phyloP scores from a whole-genome alignment of 2,797 vertebrate genomes.

The Chromobotia macracanthus region DNA sequence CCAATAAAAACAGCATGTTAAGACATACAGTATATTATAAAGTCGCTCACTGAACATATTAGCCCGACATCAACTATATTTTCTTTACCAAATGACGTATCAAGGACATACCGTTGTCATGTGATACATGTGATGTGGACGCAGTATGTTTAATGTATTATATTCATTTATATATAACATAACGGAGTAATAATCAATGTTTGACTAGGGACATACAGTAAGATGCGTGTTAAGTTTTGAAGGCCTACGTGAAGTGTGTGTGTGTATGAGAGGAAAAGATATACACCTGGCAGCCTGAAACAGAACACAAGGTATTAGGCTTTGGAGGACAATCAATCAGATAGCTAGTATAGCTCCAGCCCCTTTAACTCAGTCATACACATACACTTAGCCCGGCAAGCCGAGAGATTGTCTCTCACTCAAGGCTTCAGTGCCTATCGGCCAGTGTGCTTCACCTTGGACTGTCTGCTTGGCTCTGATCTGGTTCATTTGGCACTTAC shows the following conservation, averaged over 20 bases:
- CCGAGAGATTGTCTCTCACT: conserved; percentile 65
- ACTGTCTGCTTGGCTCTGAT: conserved; percentile 58
- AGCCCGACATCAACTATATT: neutral
- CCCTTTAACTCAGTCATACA: conserved; percentile 57
- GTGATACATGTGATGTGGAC: neutral
- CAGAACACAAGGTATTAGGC: conserved; percentile 71
- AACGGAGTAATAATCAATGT: conserved; percentile 28
- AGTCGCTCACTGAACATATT: neutral
- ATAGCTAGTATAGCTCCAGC: conserved; percentile 58
- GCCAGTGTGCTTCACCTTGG: conserved; percentile 55
- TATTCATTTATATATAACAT: neutral
- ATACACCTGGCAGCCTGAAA: conserved; percentile 68
- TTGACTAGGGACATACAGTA: neutral
- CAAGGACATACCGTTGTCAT: neutral
- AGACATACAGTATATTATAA: neutral
- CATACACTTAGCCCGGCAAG: conserved; percentile 58
- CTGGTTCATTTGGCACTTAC: conserved; percentile 61
- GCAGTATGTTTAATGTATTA: neutral
- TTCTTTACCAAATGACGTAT: neutral
- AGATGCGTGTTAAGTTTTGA: conserved; percentile 25
- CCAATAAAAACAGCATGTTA: conserved; percentile 14
- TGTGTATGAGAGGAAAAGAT: conserved; percentile 60
- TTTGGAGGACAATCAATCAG: conserved; percentile 65
- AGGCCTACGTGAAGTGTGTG: conserved; percentile 40
- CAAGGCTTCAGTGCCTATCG: conserved; percentile 63